Percentiles rank a stretch among this genome's conserved stretches.
Evolutionary conservation across 2,888 invertebrate species (phyloP).

Genomic region (Drosophila colorata): DNA sequence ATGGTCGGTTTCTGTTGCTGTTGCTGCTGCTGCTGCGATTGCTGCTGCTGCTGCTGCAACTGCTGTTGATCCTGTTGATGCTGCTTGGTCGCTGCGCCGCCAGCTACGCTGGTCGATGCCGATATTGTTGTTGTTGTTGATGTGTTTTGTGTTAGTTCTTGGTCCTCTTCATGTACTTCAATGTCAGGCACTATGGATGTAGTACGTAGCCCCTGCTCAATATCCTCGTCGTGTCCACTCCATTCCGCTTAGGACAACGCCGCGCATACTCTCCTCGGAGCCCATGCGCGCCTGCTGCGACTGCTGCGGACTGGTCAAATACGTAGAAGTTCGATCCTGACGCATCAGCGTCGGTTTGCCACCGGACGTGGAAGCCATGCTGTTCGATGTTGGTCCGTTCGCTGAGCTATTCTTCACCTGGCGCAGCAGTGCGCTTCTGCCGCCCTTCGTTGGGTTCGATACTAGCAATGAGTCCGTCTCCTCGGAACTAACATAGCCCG

Average conservation of each 20-base stretch:
- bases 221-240: conserved; percentile 84
- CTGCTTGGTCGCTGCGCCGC: conserved; percentile 83
- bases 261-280: conserved; percentile 91
- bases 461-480: conserved; percentile 93
- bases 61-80: conserved; percentile 19
- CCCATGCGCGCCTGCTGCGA: conserved; percentile 91
- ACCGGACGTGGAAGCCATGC: conserved; percentile 84
- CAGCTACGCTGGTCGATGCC: conserved; percentile 45
- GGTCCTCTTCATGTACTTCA: conserved; percentile 86
- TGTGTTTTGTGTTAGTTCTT: conserved; percentile 69
- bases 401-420: conserved; percentile 84
- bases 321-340: conserved; percentile 93
- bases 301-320: conserved; percentile 89
- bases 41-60: conserved; percentile 78
- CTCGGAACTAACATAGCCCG: conserved; percentile 91
- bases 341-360: conserved; percentile 93
- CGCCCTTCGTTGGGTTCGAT: conserved; percentile 85
- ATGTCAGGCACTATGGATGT: conserved; percentile 84
- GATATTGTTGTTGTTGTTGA: conserved; percentile 61
- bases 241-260: conserved; percentile 74
- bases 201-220: conserved; percentile 81
- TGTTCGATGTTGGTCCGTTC: conserved; percentile 82
- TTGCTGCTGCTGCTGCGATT: conserved; percentile 82
- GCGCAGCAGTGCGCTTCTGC: conserved; percentile 77
- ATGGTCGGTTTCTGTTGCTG: conserved; percentile 86